These are phyloP conservation scores for Drosophila formosana DNA, from an alignment of 2,888 invertebrate species.

Conservation along the genomic window DNA sequence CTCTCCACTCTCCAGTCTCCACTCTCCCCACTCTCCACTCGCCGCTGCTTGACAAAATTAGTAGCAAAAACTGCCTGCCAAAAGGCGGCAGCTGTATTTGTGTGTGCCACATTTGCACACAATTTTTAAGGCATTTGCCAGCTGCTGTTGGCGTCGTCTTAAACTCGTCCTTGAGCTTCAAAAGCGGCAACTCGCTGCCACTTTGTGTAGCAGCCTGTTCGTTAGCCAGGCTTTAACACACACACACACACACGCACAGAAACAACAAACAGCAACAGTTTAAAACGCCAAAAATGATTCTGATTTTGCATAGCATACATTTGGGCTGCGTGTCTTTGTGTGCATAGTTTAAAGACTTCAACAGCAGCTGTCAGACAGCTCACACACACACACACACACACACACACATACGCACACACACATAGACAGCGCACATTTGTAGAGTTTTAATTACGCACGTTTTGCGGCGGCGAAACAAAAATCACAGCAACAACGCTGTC, in stretches of 20 bases:
- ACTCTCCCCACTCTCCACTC: not conserved
- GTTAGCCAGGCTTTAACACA: slow-evolving; percentile 24
- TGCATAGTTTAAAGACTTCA: slow-evolving; percentile 49
- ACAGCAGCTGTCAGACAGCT: slow-evolving; percentile 38
- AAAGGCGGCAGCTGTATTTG: slow-evolving; percentile 16
- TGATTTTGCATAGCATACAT: slow-evolving; percentile 34
- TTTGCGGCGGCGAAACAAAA: slow-evolving; percentile 69
- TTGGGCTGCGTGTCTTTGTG: slow-evolving; percentile 33
- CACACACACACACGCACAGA: slow-evolving; percentile 3
- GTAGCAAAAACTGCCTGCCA: slow-evolving; percentile 60
- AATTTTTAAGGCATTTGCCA: slow-evolving; percentile 33
- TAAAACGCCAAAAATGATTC: slow-evolving; percentile 41
- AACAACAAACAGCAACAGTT: slow-evolving; percentile 59
- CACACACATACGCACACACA: slow-evolving; percentile 20
- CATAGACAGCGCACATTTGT: slow-evolving; percentile 28
- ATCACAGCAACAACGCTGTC: slow-evolving; percentile 59
- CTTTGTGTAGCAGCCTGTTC: slow-evolving; percentile 17
- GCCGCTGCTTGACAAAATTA: slow-evolving; percentile 53
- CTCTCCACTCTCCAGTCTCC: not conserved
- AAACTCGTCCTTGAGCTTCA: slow-evolving; percentile 73
- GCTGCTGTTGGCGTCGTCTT: slow-evolving; percentile 51
- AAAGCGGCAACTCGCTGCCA: slow-evolving; percentile 38
- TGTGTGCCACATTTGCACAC: slow-evolving; percentile 37
- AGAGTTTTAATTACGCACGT: slow-evolving; percentile 80
- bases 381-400: slow-evolving; percentile 18